Percentiles rank a stretch among this genome's conserved stretches.
Evolutionary conservation across 1,140 invertebrate genomes (phyloP).

Genomic region (Leptinotarsa texana): DNA sequence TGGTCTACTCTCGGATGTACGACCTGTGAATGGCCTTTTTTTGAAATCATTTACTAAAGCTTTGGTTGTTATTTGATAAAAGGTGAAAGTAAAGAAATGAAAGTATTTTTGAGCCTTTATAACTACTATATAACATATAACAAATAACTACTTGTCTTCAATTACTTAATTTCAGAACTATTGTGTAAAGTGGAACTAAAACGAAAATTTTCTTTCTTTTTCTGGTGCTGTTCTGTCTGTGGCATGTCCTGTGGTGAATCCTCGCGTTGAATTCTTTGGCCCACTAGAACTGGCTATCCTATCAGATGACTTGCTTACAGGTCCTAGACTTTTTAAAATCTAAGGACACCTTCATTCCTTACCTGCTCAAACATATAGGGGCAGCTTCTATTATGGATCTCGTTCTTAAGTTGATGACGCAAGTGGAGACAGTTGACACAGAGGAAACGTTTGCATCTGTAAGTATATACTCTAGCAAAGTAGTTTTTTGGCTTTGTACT

Average conservation of each 20-base stretch:
- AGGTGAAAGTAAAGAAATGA: no score
- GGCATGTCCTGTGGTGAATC: slow-evolving; percentile 24
- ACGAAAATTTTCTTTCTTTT: slow-evolving; percentile 24
- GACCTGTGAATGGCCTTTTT: no score
- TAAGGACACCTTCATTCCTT: slow-evolving; percentile 81
- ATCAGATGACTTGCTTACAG: slow-evolving; percentile 87
- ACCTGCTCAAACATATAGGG: slow-evolving; percentile 85
- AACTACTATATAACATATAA: no score
- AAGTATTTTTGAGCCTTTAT: no score
- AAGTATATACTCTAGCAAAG: slow-evolving; percentile 49
- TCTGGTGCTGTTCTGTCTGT: slow-evolving; percentile 23
- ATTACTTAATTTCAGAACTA: no score
- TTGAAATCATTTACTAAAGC: no score
- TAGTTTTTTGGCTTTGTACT: no score
- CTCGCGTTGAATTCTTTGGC: slow-evolving; percentile 32
- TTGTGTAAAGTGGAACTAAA: background rate
- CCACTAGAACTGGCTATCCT: slow-evolving; percentile 86
- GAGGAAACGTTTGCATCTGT: slow-evolving; percentile 83
- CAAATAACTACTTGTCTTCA: no score
- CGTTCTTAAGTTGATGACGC: slow-evolving; percentile 83
- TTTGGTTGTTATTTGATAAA: no score
- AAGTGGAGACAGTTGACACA: slow-evolving; percentile 78
- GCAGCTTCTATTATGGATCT: slow-evolving; percentile 96
- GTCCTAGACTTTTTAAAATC: slow-evolving; percentile 89
- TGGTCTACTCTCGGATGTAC: no score